Percentiles rank a stretch among this genome's conserved stretches.
These are phyloP conservation scores for Psophia crepitans DNA, from an alignment of 2,113 vertebrate species.

Conservation along the genomic window DNA sequence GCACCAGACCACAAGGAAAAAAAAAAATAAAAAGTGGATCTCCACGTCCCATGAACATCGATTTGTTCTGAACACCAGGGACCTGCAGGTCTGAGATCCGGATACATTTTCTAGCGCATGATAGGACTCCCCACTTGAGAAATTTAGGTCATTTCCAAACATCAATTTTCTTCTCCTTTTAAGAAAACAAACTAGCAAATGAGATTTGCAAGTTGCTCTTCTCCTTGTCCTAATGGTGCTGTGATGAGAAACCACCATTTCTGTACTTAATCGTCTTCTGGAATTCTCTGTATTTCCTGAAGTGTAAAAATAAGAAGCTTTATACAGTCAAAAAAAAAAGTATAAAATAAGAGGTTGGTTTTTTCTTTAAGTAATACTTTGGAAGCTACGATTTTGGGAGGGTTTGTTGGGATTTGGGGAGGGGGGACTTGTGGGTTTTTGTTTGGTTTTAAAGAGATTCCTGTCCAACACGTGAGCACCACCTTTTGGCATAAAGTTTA, in stretches of 20 bases:
- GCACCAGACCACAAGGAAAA: slow-evolving; percentile 24
- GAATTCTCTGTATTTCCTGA: slow-evolving; percentile 51
- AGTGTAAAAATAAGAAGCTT: slow-evolving; percentile 74
- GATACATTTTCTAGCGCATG: background rate
- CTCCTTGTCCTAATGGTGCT: slow-evolving; percentile 10
- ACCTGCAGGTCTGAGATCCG: background rate
- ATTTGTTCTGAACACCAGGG: background rate
- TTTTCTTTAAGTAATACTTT: slow-evolving; percentile 72
- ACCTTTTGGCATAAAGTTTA: slow-evolving; percentile 80
- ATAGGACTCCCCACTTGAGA: background rate
- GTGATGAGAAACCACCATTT: slow-evolving; percentile 50
- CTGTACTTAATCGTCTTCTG: slow-evolving; percentile 65
- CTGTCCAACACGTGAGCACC: slow-evolving; percentile 74
- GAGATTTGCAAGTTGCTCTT: slow-evolving; percentile 10
- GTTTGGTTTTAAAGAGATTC: slow-evolving; percentile 47
- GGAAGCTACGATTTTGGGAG: slow-evolving; percentile 47
- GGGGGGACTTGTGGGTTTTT: background rate
- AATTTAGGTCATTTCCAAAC: background rate
- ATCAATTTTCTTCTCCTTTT: slow-evolving; percentile 12
- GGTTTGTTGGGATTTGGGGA: background rate
- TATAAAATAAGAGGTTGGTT: slow-evolving; percentile 72
- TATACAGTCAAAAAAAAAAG: slow-evolving; percentile 69
- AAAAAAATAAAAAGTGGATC: background rate
- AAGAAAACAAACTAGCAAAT: background rate
- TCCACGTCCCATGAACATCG: background rate